phyloP scores from a whole-genome alignment of 2,797 vertebrate species.

The Fringilla coelebs region DNA sequence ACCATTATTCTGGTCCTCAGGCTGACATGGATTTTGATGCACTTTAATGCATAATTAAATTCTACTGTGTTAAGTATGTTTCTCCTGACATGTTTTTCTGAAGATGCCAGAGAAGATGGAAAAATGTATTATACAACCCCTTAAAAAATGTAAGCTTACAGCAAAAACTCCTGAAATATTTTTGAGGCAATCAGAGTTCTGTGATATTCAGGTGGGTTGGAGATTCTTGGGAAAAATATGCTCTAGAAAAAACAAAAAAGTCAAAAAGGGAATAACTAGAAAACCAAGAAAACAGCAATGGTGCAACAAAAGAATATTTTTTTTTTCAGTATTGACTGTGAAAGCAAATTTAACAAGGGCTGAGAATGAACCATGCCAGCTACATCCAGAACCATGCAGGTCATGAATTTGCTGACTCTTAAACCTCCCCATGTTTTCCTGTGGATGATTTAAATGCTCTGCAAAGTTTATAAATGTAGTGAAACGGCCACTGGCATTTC shows the following conservation, averaged over 20 bases:
- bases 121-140: neutral
- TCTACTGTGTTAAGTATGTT: neutral
- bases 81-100: neutral
- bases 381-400: neutral
- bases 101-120: neutral
- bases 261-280: neutral
- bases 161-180: neutral
- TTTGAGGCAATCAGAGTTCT: neutral
- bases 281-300: neutral
- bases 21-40: neutral
- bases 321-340: neutral
- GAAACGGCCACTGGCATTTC: neutral
- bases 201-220: neutral
- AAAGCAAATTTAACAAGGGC: neutral
- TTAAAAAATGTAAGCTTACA: neutral
- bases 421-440: neutral
- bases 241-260: neutral
- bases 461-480: neutral
- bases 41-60: conserved; percentile 13
- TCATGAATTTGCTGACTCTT: neutral
- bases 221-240: neutral
- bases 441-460: neutral
- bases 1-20: neutral
- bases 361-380: neutral
- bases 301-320: neutral